Evolutionary conservation across 1,140 invertebrate genomes (phyloP).

Genomic region (Acyrthosiphon pisum): DNA sequence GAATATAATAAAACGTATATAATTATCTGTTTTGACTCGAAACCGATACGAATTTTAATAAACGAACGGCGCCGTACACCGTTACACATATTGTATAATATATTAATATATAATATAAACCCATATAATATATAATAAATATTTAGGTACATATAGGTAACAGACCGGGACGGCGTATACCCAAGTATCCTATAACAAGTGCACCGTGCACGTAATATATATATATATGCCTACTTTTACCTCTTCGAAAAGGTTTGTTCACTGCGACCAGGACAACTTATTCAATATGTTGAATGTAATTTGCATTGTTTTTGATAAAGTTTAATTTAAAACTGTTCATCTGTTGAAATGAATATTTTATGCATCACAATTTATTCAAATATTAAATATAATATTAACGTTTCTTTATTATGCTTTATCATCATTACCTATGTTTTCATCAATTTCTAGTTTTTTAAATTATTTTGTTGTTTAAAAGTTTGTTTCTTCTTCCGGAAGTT

Average conservation of each 20-base stretch:
- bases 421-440: not conserved
- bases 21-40: not conserved
- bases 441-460: not conserved
- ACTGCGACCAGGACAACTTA: not conserved
- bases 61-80: not conserved
- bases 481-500: not conserved
- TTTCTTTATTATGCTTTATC: not conserved
- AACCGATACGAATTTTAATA: not conserved
- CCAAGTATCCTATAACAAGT: not conserved
- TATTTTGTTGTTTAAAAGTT: not conserved
- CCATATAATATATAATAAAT: not conserved
- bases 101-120: not conserved
- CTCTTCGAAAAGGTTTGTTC: not conserved
- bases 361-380: not conserved
- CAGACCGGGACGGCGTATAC: not conserved
- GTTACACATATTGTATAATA: not conserved
- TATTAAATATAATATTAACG: not conserved
- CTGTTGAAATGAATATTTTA: not conserved
- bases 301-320: not conserved
- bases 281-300: not conserved
- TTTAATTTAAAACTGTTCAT: slow-evolving; percentile 10
- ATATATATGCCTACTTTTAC: not conserved
- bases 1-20: not conserved
- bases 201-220: not conserved
- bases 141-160: not conserved